Evolutionary conservation across 2,888 invertebrate species (phyloP).

Genomic region (Andrena marginata): DNA sequence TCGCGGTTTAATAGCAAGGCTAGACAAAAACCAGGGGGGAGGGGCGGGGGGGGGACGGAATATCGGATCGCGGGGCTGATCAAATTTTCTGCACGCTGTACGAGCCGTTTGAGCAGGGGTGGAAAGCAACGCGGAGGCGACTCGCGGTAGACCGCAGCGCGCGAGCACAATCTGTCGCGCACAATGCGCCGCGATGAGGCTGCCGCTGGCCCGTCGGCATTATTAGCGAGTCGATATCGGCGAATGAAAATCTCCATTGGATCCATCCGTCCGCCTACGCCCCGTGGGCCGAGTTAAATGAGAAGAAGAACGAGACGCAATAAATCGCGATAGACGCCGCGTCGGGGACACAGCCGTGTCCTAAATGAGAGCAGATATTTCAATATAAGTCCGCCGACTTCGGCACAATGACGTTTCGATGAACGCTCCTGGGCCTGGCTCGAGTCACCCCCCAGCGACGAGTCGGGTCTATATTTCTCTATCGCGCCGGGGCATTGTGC

Average conservation of each 20-base stretch:
- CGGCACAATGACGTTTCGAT: constrained; percentile 40
- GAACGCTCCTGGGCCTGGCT: constrained; percentile 25
- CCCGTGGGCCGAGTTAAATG: constrained; percentile 41
- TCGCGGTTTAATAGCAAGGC: constrained; percentile 37
- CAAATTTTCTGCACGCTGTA: constrained; percentile 47
- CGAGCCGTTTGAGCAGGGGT: constrained; percentile 42
- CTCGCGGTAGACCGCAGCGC: constrained; percentile 37
- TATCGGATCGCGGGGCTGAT: constrained; percentile 40
- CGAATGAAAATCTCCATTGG: constrained; percentile 64
- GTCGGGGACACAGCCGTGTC: background rate
- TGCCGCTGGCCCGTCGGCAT: constrained; percentile 38
- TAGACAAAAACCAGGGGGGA: constrained; percentile 12
- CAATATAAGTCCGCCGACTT: constrained; percentile 32
- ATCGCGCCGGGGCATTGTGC: constrained; percentile 11
- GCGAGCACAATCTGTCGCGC: constrained; percentile 44
- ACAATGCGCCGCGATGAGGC: constrained; percentile 45
- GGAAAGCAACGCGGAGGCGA: constrained; percentile 39
- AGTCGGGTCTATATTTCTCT: constrained; percentile 24
- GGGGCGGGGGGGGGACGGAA: background rate
- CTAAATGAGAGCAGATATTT: constrained; percentile 14
- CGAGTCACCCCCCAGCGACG: constrained; percentile 20
- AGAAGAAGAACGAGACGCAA: constrained; percentile 56
- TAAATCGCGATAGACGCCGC: constrained; percentile 51
- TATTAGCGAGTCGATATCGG: constrained; percentile 63
- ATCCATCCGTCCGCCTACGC: constrained; percentile 17